phyloP scores from a whole-genome alignment of 1,140 invertebrate species.

The Eupristina koningsbergeri region DNA sequence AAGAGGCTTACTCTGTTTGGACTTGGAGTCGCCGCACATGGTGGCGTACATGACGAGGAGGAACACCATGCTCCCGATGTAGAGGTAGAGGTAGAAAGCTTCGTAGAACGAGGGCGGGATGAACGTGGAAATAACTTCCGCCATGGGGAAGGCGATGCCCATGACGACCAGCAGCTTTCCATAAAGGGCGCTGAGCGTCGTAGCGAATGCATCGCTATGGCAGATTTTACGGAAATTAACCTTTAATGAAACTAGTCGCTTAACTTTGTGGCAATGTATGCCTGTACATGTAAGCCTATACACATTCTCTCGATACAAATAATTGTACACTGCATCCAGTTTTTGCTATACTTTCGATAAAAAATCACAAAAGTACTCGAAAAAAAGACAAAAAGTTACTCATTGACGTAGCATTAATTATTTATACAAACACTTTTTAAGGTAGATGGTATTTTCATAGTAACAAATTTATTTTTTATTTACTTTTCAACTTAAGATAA shows the following conservation, averaged over 20 bases:
- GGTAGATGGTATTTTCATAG: too few relatives aligned
- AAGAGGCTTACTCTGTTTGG: slow-evolving; percentile 65
- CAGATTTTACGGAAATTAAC: slow-evolving; percentile 47
- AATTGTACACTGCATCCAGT: too few relatives aligned
- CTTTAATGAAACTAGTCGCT: slow-evolving; percentile 28
- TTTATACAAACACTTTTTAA: too few relatives aligned
- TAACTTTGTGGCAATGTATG: neutral
- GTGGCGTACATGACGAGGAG: slow-evolving; percentile 90
- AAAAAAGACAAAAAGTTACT: too few relatives aligned
- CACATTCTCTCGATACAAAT: too few relatives aligned
- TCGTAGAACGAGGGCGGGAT: slow-evolving; percentile 92
- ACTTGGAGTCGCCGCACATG: slow-evolving; percentile 77
- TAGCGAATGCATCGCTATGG: slow-evolving; percentile 84
- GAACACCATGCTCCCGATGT: slow-evolving; percentile 91
- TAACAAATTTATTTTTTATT: too few relatives aligned
- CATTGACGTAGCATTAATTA: too few relatives aligned
- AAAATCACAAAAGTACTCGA: too few relatives aligned
- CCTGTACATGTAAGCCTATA: too few relatives aligned
- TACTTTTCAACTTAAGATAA: too few relatives aligned
- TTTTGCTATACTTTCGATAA: too few relatives aligned
- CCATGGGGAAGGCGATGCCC: slow-evolving; percentile 94
- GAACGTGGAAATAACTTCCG: slow-evolving; percentile 92
- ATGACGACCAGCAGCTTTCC: slow-evolving; percentile 95
- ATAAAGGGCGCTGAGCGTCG: slow-evolving; percentile 91
- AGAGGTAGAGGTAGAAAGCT: slow-evolving; percentile 91